A percentile compares a stretch with the other conserved stretches of the same genome.
phyloP scores from a whole-genome alignment of 2,113 vertebrate genomes.

The Danio rerio region GRCz12tu NC_133181.1:16445501-16446000 shows the following conservation, averaged over 20 bases:
- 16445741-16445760: slow-evolving; percentile 74
- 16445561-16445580: background rate
- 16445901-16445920: slow-evolving; percentile 79
- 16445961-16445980: background rate
- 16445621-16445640: slow-evolving; percentile 86
- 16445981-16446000: background rate
- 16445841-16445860: slow-evolving; percentile 80
- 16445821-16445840: slow-evolving; percentile 81
- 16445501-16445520: background rate
- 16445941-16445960: background rate
- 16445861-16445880: slow-evolving; percentile 78
- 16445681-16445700: slow-evolving; percentile 82
- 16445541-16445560: background rate
- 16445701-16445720: slow-evolving; percentile 82
- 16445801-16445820: slow-evolving; percentile 79
- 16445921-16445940: slow-evolving; percentile 70
- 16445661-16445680: slow-evolving; percentile 73
- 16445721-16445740: slow-evolving; percentile 82
- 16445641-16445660: slow-evolving; percentile 86
- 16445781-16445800: slow-evolving; percentile 60
- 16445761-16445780: slow-evolving; percentile 78
- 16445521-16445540: background rate
- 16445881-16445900: slow-evolving; percentile 83
- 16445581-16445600: slow-evolving; percentile 85
- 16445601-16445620: slow-evolving; percentile 83